Base-by-base conservation (phyloP, 2,797 vertebrate genomes). In the Serranus cabrilla region DNA sequence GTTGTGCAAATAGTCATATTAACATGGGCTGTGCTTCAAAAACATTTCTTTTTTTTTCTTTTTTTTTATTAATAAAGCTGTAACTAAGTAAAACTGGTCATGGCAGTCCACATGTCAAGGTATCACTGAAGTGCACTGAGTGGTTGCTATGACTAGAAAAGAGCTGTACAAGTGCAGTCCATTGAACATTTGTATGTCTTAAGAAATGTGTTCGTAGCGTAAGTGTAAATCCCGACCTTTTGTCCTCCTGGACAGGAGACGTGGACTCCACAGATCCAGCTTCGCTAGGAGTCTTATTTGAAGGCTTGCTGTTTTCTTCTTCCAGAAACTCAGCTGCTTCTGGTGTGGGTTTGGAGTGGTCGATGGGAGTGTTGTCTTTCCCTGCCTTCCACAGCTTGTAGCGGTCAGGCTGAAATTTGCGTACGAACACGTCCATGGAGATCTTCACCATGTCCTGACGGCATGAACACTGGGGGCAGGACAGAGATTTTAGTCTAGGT, bases 401-500 rank as follows among this genome's bases (percentile, higher is more conserved):
- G 27, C 97, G 96, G 17, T 99, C 97, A 0, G 98, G 98, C 89
- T 99, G 98, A 86, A 97, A 99, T 90, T 97, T 97, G 74, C 94
- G 95, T 69, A 99, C 98, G 80, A 99, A 99, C 60, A 97, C 95
- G 3, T 99, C 98, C 98, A 99, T 99, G 64, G 98, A 98, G 79
- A 99, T 99, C 93, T 99, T 99, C 84, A 99, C 98, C 96, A 98
- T 97, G 86, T 99, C 98, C 87, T 99, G 98, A 50, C 97, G 96
- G 80, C 98, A 99, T 0, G 97, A 97, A 85, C 98, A 99, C 98
- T 99, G 89, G 20, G 13, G 63, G 5, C 37, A 61, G 63, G 57
- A 79, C 52, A 76, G 9, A 74, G 1, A 63, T 1, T 47, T 66
- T 5, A 70, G 37, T 51, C 17, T 8, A 25, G 18, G 39, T n/a